These are phyloP conservation scores for Gandaritis pyraliata DNA, from an alignment of 2,888 invertebrate species.

Conservation along the genomic window DNA sequence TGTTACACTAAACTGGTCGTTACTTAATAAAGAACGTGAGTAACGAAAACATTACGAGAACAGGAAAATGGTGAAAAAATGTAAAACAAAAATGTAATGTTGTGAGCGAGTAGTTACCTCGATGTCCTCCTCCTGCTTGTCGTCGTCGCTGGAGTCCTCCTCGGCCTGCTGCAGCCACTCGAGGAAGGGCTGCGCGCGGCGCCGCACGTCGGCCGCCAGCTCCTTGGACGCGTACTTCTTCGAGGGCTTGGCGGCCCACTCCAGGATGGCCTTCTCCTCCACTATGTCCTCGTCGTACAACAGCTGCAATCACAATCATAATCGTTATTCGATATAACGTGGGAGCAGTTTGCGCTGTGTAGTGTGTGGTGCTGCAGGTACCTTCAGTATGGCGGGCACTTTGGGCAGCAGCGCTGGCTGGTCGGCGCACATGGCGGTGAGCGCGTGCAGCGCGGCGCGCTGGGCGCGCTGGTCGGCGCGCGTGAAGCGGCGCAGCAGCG, in stretches of 20 bases:
- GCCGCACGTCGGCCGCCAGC: slow-evolving; percentile 95
- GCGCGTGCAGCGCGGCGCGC: slow-evolving; percentile 96
- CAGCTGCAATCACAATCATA: slow-evolving; percentile 81
- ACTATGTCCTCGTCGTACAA: slow-evolving; percentile 98
- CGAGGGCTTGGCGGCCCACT: slow-evolving; percentile 97
- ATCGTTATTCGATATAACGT: slow-evolving; percentile 91
- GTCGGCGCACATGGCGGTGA: slow-evolving; percentile 95
- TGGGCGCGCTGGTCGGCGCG: slow-evolving; percentile 92
- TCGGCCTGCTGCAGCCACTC: slow-evolving; percentile 99
- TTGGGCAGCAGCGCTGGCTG: slow-evolving; percentile 93
- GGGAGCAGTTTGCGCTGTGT: slow-evolving; percentile 88
- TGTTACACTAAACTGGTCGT: too few relatives aligned
- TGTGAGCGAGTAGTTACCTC: slow-evolving; percentile 70
- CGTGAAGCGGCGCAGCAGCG: slow-evolving; percentile 91
- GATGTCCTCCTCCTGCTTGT: slow-evolving; percentile 87
- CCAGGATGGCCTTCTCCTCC: slow-evolving; percentile 96
- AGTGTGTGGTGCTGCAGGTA: slow-evolving; percentile 19
- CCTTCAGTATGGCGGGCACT: slow-evolving; percentile 94
- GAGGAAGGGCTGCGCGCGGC: slow-evolving; percentile 96
- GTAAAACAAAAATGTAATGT: neutral
- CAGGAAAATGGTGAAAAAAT: too few relatives aligned
- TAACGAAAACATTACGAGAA: too few relatives aligned
- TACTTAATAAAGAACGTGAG: too few relatives aligned
- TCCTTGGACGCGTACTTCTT: slow-evolving; percentile 98
- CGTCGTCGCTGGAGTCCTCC: slow-evolving; percentile 94